Evolutionary conservation across 2,797 vertebrate species (phyloP), one percentile per base, ranked within the genome.

Genomic region (Hyperoplus lanceolatus): DNA sequence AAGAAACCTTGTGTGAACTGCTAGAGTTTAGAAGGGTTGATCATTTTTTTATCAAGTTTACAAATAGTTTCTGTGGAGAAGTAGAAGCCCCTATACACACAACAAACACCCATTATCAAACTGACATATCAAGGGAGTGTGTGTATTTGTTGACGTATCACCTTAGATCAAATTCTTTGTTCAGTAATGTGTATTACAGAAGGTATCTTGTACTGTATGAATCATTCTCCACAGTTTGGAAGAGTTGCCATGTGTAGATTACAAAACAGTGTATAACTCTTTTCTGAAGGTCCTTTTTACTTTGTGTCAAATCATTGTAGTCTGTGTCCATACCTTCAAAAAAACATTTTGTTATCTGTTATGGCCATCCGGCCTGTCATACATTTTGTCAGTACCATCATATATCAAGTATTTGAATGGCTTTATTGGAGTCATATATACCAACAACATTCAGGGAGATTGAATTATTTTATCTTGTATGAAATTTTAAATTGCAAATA

Each of bases 381-480:
- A 87, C 77, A 62, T 88, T 88, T 79, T 83, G 79, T 91, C 85
- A 75, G 42, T 85, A 69, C 48, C 75, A 56, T 82, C 78, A 81
- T 84, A 79, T 82, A 87, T 92, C 71, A 63, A 81, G 67, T 79
- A 86, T 90, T 92, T 87, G 54, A 87, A 84, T 87, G 90, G 80
- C 88, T 91, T 89, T 90, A 81, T 91, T 82, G 83, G 77, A 86
- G 83, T 93, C 88, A 85, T 88, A 39, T 18, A 86, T 85, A 91
- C 85, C 84, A 88, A 85, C 90, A 84, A 87, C 77, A 76, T 93
- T 91, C 92, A 93, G 91, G 88, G 92, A 91, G 87, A 91, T 91
- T 92, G 79, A 93, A 90, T 93, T 91, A 92, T 94, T 94, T 93
- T 91, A 92, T 94, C 93, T 96, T 95, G 93, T 95, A 95, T 92